Conservation (phyloP, 1,140 invertebrate species). For the Argopecten irradians region DNA sequence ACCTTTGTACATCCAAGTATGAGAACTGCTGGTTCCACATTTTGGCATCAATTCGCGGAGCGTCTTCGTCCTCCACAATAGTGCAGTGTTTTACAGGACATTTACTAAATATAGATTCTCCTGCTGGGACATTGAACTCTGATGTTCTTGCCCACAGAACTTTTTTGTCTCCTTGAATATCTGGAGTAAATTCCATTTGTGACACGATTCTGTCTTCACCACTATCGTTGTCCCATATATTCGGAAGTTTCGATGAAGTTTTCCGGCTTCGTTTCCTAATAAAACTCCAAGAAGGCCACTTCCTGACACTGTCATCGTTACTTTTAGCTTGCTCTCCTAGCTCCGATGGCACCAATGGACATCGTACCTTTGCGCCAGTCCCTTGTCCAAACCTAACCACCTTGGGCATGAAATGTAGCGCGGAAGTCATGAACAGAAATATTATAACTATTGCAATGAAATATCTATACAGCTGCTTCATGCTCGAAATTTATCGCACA, state of each 20-base stretch:
- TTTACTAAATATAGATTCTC: background rate
- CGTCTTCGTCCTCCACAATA: background rate
- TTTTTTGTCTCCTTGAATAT: background rate
- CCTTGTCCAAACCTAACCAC: background rate
- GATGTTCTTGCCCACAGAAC: background rate
- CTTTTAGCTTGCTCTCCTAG: background rate
- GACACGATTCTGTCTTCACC: slow-evolving; percentile 43
- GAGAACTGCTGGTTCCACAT: slow-evolving; percentile 13
- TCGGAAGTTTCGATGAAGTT: background rate
- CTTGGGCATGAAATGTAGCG: slow-evolving; percentile 38
- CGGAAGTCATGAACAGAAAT: slow-evolving; percentile 33
- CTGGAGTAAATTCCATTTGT: slow-evolving; percentile 38
- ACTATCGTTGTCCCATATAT: slow-evolving; percentile 35
- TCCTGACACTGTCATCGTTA: background rate
- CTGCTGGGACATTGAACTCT: background rate
- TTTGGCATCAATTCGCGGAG: background rate
- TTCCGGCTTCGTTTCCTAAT: background rate
- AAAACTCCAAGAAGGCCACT: background rate
- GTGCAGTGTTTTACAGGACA: slow-evolving; percentile 31
- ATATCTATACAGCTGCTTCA: slow-evolving; percentile 44
- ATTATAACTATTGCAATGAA: slow-evolving; percentile 37
- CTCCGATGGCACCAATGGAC: background rate
- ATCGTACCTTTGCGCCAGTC: slow-evolving; percentile 18
- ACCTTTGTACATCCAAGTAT: slow-evolving; percentile 4
- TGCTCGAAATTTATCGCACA: background rate